These are phyloP conservation scores for Apamea monoglypha DNA, from an alignment of 2,888 invertebrate species.

Conservation along the genomic window DNA sequence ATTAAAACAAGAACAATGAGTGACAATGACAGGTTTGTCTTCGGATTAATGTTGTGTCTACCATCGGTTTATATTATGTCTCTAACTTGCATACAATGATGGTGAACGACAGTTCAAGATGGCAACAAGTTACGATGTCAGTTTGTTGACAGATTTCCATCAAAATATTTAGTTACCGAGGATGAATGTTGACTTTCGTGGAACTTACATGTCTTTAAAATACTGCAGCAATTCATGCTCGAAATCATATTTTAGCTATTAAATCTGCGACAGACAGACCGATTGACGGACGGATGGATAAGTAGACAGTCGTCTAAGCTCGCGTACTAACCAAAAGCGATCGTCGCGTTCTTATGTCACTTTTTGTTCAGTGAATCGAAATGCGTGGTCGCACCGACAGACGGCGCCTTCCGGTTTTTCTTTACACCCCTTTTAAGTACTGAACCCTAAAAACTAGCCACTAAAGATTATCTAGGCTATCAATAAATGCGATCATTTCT, in stretches of 20 bases:
- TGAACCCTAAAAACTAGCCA: background rate
- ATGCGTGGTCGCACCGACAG: background rate
- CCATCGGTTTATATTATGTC: background rate
- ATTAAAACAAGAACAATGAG: background rate
- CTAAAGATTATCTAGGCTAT: background rate
- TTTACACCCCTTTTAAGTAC: background rate
- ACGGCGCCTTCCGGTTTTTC: background rate
- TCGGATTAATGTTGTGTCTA: slow-evolving; percentile 11
- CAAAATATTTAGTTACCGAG: slow-evolving; percentile 50
- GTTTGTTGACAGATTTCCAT: slow-evolving; percentile 36
- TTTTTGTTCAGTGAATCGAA: background rate
- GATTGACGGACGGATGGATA: background rate
- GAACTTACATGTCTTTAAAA: background rate
- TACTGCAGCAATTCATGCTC: slow-evolving; percentile 2
- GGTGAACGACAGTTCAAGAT: background rate
- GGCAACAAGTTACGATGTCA: slow-evolving; percentile 13
- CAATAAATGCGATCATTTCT: background rate
- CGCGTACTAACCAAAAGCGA: background rate
- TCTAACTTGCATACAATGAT: slow-evolving; percentile 15
- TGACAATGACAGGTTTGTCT: background rate
- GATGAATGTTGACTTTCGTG: slow-evolving; percentile 8
- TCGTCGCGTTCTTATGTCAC: background rate
- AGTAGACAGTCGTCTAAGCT: background rate
- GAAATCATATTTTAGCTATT: slow-evolving; percentile 1
- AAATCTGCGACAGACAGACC: background rate